Evolutionary conservation across 2,797 vertebrate species (phyloP).

Genomic region (Sebastes trivittatus): DNA sequence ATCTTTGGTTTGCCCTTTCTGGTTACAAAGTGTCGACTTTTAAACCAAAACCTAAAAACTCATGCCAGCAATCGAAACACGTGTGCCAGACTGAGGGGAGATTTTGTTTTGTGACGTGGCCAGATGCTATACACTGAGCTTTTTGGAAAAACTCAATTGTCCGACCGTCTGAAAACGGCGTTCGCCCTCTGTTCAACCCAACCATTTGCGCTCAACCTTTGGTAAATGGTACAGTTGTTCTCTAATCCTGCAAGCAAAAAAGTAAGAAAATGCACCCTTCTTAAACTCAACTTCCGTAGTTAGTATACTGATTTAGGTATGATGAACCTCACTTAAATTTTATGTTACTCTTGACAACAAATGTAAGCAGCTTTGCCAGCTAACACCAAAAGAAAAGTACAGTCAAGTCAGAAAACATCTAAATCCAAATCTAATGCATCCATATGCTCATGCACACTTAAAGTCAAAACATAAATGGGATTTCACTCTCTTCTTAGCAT

Average conservation of each 20-base stretch:
- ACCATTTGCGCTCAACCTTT: conserved; percentile 89
- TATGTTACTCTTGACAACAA: conserved; percentile 81
- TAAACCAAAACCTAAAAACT: conserved; percentile 77
- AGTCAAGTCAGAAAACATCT: conserved; percentile 82
- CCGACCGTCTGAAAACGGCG: conserved; percentile 82
- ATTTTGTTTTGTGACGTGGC: conserved; percentile 68
- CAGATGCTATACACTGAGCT: conserved; percentile 70
- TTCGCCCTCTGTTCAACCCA: conserved; percentile 67
- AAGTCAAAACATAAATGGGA: conserved; percentile 84
- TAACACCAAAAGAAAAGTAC: conserved; percentile 80
- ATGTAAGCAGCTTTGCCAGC: conserved; percentile 84
- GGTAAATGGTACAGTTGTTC: conserved; percentile 87
- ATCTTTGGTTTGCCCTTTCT: conserved; percentile 96
- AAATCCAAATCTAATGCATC: conserved; percentile 86
- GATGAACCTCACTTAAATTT: conserved; percentile 79
- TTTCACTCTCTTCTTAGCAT: conserved; percentile 77
- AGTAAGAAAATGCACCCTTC: conserved; percentile 88
- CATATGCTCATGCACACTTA: conserved; percentile 86
- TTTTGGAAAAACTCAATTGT: conserved; percentile 81
- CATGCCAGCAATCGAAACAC: conserved; percentile 62
- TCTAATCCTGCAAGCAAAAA: conserved; percentile 79
- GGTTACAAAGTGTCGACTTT: conserved; percentile 74
- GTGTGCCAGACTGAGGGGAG: conserved; percentile 70
- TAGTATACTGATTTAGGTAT: conserved; percentile 79
- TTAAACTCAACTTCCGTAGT: conserved; percentile 77